These are phyloP conservation scores for Semotilus atromaculatus DNA, from an alignment of 2,797 vertebrate species.

Conservation along the genomic window DNA sequence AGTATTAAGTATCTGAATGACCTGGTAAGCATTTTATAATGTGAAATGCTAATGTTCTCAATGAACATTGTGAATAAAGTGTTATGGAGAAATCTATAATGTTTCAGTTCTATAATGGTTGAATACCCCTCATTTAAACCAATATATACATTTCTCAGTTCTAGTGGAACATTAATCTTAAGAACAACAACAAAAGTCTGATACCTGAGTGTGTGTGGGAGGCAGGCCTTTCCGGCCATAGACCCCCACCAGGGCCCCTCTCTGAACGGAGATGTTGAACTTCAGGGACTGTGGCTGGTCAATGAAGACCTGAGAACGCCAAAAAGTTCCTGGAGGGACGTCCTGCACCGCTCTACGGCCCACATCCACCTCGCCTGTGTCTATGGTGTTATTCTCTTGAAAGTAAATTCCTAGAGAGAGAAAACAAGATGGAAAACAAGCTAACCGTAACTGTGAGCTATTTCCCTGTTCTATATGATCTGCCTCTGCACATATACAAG, in stretches of 20 bases:
- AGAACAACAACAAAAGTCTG: neutral
- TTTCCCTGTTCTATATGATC: neutral
- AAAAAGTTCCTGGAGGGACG: slow-evolving; percentile 94
- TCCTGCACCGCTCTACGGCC: slow-evolving; percentile 91
- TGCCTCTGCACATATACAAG: slow-evolving; percentile 1
- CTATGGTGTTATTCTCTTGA: slow-evolving; percentile 97
- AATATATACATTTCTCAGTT: neutral
- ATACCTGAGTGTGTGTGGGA: slow-evolving; percentile 96
- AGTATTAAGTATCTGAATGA: neutral
- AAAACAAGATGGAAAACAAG: slow-evolving; percentile 29
- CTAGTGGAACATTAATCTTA: neutral
- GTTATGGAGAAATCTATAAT: neutral
- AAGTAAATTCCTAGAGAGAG: slow-evolving; percentile 78
- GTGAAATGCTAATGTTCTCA: neutral
- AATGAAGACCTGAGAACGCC: slow-evolving; percentile 95
- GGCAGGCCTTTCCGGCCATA: slow-evolving; percentile 97
- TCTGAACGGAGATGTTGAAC: slow-evolving; percentile 99
- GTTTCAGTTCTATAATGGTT: neutral
- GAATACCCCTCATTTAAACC: neutral
- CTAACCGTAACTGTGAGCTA: slow-evolving; percentile 17
- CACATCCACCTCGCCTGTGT: slow-evolving; percentile 95
- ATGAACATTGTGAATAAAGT: neutral
- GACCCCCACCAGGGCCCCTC: slow-evolving; percentile 93
- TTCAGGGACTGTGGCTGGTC: slow-evolving; percentile 97
- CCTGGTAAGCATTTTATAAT: neutral